phyloP scores from a whole-genome alignment of 2,888 invertebrate species.

The Hirtodrosophila histrioides region DNA sequence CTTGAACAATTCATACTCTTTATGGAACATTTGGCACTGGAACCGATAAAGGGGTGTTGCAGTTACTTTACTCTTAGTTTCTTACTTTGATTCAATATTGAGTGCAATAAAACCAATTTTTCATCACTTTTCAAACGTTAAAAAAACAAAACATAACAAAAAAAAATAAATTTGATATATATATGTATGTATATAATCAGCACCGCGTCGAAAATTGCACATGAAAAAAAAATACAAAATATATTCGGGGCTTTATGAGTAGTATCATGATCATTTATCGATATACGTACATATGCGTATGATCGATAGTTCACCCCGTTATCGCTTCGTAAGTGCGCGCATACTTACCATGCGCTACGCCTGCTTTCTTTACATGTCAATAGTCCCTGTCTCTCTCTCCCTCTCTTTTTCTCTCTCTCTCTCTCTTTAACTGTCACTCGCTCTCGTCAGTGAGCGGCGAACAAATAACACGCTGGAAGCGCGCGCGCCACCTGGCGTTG shows the following conservation, averaged over 20 bases:
- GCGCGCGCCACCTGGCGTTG: conserved; percentile 41
- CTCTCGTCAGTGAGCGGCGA: conserved; percentile 14
- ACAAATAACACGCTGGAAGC: conserved; percentile 28
- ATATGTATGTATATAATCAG: conserved; percentile 1
- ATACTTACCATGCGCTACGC: conserved; percentile 82
- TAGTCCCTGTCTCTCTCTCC: conserved; percentile 46
- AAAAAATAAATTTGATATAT: no score
- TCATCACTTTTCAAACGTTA: conserved; percentile 19
- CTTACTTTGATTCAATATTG: conserved; percentile 3
- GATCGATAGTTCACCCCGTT: conserved; percentile 68
- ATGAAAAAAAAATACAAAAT: conserved; percentile 67
- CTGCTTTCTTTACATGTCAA: conserved; percentile 39
- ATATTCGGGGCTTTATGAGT: conserved; percentile 5
- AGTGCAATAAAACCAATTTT: conserved; percentile 24
- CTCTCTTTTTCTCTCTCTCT: conserved; percentile 29
- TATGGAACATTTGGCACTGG: conserved; percentile 44
- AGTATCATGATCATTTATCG: conserved; percentile 13
- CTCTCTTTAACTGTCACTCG: conserved; percentile 5
- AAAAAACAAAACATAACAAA: conserved; percentile 37
- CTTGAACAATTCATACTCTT: conserved; percentile 24
- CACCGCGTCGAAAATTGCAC: conserved; percentile 44
- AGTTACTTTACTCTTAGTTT: conserved; percentile 16
- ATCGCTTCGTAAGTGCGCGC: conserved; percentile 74
- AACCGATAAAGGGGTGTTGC: conserved; percentile 72
- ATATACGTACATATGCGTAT: conserved; percentile 2